Evolutionary conservation across 2,113 vertebrate species (phyloP), one percentile per base, ranked within the genome.

Genomic region (Circaetus gallicus): DNA sequence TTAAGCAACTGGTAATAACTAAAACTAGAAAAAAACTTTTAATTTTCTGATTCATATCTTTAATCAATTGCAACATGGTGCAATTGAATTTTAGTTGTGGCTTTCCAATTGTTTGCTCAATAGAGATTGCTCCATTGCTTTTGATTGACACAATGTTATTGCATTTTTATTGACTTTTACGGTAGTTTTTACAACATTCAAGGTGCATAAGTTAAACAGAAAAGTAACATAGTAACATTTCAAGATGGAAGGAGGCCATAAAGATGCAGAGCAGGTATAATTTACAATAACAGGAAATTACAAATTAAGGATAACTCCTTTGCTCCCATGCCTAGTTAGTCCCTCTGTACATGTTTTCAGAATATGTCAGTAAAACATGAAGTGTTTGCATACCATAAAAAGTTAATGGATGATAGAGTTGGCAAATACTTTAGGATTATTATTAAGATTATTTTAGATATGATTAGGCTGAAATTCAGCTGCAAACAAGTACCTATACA

Each of bases 11-110:
- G 89, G 84, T 95, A 98, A 95, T 96, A 97, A 95, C 80, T 89
- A 93, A 97, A 98, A 97, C 65, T 89, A 79, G 67, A 71, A 86
- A 96, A 74, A 96, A 95, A 83, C 59, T 97, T 97, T 96, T 96
- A 95, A 97, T 97, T 98, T 98, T 98, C 95, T 98, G 97, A 97
- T 97, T 98, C 76, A 76, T 97, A 96, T 97, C 97, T 98, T 97
- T 97, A 97, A 96, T 98, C 96, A 98, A 94, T 98, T 95, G 90
- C 94, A 97, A 96, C 93, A 94, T 21, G 55, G 47, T 91, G 86
- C 52, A 91, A 95, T 93, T 96, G 86, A 89, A 77, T 97, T 97
- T 98, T 94, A 91, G 61, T 79, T 87, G 63, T 90, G 83, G 94
- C 94, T 97, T 97, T 92, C 87, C 93, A 95, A 88, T 96, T 97